phyloP scores from a whole-genome alignment of 2,797 vertebrate genomes.

The Sebastes miniatus region DNA sequence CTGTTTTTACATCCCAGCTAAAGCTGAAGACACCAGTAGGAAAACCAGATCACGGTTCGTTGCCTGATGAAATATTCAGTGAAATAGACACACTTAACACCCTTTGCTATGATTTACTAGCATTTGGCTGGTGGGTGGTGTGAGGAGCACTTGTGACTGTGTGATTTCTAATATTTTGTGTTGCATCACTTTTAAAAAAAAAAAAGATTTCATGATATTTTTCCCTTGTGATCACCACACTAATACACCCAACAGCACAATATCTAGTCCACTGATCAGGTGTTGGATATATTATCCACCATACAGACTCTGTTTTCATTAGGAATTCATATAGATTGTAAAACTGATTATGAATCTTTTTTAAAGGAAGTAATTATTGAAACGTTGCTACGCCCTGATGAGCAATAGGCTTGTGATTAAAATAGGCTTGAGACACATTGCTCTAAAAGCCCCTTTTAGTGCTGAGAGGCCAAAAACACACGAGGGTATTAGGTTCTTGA shows the following conservation, averaged over 20 bases:
- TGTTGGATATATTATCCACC: not conserved
- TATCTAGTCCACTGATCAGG: not conserved
- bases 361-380: not conserved
- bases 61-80: slow-evolving; percentile 5
- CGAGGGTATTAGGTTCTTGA: not conserved
- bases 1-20: slow-evolving; percentile 6
- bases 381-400: not conserved
- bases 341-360: not conserved
- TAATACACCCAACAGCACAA: not conserved
- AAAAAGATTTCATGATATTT: not conserved
- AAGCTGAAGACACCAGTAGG: not conserved
- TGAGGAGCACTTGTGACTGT: slow-evolving; percentile 29
- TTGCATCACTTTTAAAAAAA: not conserved
- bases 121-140: slow-evolving; percentile 55
- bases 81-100: not conserved
- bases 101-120: not conserved
- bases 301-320: not conserved
- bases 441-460: not conserved
- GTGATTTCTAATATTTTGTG: slow-evolving; percentile 16
- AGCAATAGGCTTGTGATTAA: not conserved
- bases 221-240: not conserved
- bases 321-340: not conserved
- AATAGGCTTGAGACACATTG: not conserved
- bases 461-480: not conserved
- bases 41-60: not conserved